phyloP scores from a whole-genome alignment of 1,140 invertebrate species.

The Globodera rostochiensis region DNA sequence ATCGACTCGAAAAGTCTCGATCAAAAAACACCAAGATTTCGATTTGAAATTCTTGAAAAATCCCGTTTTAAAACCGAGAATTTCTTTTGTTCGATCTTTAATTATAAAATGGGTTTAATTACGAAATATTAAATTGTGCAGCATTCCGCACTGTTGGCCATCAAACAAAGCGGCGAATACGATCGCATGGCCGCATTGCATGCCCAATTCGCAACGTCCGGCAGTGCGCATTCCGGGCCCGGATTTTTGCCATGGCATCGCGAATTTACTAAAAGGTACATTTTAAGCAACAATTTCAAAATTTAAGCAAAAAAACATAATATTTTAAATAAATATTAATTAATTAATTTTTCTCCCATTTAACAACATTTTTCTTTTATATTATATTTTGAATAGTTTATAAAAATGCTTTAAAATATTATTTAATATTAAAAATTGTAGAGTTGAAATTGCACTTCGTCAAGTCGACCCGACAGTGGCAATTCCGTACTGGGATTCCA shows the following conservation, averaged over 20 bases:
- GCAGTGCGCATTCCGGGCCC: constrained; percentile 51
- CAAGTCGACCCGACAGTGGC: constrained; percentile 45
- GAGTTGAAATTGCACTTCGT: constrained; percentile 51
- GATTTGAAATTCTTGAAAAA: too few relatives aligned
- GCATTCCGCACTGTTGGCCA: constrained; percentile 64
- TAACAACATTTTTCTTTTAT: background rate
- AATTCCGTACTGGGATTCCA: constrained; percentile 50
- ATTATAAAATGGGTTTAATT: too few relatives aligned
- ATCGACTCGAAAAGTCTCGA: too few relatives aligned
- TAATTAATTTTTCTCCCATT: background rate
- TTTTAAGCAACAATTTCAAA: background rate
- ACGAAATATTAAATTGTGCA: background rate
- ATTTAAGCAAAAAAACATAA: background rate
- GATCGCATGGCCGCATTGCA: constrained; percentile 54
- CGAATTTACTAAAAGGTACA: constrained; percentile 50
- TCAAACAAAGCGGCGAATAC: constrained; percentile 65
- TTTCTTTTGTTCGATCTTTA: too few relatives aligned
- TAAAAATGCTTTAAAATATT: background rate
- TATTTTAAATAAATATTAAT: background rate
- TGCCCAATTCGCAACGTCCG: constrained; percentile 61
- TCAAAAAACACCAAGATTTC: too few relatives aligned
- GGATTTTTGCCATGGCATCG: constrained; percentile 52
- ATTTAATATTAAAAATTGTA: constrained; percentile 15
- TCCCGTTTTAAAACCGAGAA: too few relatives aligned
- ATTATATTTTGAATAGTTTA: background rate